Conservation (phyloP, 2,797 vertebrate species). For the Catamblyrhynchus diadema region DNA sequence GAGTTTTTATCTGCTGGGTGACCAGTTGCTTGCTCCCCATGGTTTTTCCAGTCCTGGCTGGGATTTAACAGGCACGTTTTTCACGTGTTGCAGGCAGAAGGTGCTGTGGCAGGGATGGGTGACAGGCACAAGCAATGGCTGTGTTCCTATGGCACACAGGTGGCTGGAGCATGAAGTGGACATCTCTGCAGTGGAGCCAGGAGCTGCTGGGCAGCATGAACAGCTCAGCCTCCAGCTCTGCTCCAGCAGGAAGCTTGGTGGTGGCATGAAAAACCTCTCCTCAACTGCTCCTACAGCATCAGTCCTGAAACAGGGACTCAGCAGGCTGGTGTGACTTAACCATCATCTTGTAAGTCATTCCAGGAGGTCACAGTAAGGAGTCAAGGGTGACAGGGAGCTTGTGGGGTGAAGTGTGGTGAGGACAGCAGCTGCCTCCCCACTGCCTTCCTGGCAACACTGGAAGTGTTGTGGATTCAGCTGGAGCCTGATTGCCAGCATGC, state of each 20-base stretch:
- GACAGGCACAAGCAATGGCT: background rate
- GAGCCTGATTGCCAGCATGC: background rate
- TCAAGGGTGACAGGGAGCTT: background rate
- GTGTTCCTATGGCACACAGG: background rate
- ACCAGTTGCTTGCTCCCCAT: background rate
- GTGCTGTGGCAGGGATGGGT: background rate
- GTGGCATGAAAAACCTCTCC: background rate
- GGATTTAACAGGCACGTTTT: background rate
- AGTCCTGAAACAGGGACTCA: background rate
- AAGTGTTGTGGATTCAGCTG: background rate
- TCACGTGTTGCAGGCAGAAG: background rate
- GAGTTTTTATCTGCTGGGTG: background rate
- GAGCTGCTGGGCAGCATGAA: background rate
- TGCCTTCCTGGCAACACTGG: fast-evolving
- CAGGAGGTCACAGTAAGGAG: background rate
- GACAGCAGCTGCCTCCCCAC: background rate
- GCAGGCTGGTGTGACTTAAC: fast-evolving
- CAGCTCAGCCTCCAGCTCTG: background rate
- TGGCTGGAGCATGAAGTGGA: background rate
- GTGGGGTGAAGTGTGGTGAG: background rate
- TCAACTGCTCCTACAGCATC: background rate
- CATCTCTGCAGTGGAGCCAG: background rate
- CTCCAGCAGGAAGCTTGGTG: background rate
- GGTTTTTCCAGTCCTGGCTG: background rate
- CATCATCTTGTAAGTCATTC: background rate